Evolutionary conservation across 2,888 invertebrate species (phyloP).

Genomic region (Chrysina gloriosa): DNA sequence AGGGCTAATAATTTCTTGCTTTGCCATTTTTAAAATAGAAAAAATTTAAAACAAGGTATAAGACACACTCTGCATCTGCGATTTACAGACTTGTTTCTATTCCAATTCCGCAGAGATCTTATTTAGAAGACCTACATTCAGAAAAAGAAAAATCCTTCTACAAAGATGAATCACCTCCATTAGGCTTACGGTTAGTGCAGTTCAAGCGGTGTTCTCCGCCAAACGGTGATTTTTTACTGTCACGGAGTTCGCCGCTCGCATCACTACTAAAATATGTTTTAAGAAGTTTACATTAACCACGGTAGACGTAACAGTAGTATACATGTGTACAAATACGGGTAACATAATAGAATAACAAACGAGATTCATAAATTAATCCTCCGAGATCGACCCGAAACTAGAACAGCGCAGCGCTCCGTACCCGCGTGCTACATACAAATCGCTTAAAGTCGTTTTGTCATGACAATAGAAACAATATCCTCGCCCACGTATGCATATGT

Average conservation of each 20-base stretch:
- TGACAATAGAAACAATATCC: constrained; percentile 40
- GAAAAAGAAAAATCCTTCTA: too few relatives aligned
- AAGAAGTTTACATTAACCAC: constrained; percentile 15
- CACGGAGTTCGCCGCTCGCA: background rate
- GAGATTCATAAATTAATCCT: constrained; percentile 37
- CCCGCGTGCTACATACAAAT: constrained; percentile 41
- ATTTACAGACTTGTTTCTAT: too few relatives aligned
- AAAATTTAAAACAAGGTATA: too few relatives aligned
- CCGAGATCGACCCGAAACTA: constrained; percentile 38
- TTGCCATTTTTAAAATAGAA: too few relatives aligned
- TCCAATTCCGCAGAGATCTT: too few relatives aligned
- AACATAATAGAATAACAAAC: constrained; percentile 39
- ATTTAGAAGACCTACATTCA: too few relatives aligned
- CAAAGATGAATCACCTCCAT: background rate
- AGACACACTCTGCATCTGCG: too few relatives aligned
- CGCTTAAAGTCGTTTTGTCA: constrained; percentile 40
- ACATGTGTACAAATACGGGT: constrained; percentile 25
- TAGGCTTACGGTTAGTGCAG: background rate
- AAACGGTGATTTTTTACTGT: constrained; percentile 11
- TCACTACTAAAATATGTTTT: constrained; percentile 13
- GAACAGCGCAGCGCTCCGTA: constrained; percentile 30
- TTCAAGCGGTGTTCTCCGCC: background rate
- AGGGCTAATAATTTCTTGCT: too few relatives aligned
- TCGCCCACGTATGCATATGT: constrained; percentile 1
- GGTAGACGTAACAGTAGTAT: constrained; percentile 19